Evolutionary conservation across 2,888 invertebrate genomes (phyloP).

Genomic region (Drosophila limbata): DNA sequence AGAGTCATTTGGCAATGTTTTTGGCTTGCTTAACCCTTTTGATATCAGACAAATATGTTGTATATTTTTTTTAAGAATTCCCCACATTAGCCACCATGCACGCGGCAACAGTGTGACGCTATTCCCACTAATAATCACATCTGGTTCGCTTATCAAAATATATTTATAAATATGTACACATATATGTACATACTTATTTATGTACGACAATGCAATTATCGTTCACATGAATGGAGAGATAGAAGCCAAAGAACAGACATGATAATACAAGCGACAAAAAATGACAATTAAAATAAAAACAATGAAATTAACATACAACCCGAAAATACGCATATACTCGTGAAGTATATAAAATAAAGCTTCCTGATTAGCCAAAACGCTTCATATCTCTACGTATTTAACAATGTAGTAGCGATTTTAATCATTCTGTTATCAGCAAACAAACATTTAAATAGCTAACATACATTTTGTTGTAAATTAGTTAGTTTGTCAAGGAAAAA

Average conservation of each 20-base stretch:
- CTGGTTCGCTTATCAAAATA: slow-evolving; percentile 34
- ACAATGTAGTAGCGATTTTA: slow-evolving; percentile 18
- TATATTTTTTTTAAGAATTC: background rate
- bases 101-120: slow-evolving; percentile 31
- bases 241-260: slow-evolving; percentile 7
- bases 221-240: slow-evolving; percentile 30
- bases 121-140: slow-evolving; percentile 31
- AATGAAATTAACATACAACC: slow-evolving; percentile 25
- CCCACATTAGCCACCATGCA: slow-evolving; percentile 6
- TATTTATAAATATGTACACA: background rate
- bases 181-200: slow-evolving; percentile 19
- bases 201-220: slow-evolving; percentile 26
- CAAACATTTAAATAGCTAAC: slow-evolving; percentile 31
- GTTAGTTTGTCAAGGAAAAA: too few species aligned
- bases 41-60: background rate
- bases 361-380: slow-evolving; percentile 25
- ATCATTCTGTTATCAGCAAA: slow-evolving; percentile 21
- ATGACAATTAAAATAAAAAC: background rate
- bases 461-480: too few species aligned
- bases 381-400: slow-evolving; percentile 11
- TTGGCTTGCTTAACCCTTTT: slow-evolving; percentile 28
- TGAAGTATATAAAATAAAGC: slow-evolving; percentile 4
- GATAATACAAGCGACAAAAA: slow-evolving; percentile 28
- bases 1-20: slow-evolving; percentile 6
- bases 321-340: slow-evolving; percentile 16